phyloP scores from a whole-genome alignment of 2,888 invertebrate species.

The Caradrina kadenii region DNA sequence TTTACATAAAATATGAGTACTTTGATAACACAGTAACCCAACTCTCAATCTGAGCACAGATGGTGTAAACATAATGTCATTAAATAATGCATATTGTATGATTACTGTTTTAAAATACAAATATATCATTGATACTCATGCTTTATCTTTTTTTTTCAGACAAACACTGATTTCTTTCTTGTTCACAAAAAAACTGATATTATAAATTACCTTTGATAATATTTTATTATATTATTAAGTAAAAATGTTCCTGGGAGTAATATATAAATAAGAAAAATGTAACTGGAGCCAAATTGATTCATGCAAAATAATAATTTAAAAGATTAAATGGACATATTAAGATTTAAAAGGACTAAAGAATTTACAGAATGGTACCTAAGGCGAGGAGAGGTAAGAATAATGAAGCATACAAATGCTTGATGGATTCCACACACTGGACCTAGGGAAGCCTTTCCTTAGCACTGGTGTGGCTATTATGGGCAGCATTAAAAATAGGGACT shows the following conservation, averaged over 20 bases:
- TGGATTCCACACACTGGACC: background rate
- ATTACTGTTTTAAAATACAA: constrained; percentile 27
- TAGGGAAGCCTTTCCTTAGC: too few species aligned
- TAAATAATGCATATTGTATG: constrained; percentile 24
- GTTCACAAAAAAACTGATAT: background rate
- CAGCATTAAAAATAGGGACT: too few species aligned
- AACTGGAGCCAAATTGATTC: background rate
- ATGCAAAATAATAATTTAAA: background rate
- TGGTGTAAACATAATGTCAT: constrained; percentile 31
- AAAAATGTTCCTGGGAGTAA: too few species aligned
- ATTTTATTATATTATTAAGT: too few species aligned
- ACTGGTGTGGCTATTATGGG: too few species aligned
- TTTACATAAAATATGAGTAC: constrained; percentile 15
- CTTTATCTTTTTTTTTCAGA: constrained; percentile 1
- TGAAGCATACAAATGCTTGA: background rate
- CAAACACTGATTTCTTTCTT: constrained; percentile 26
- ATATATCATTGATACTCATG: constrained; percentile 19
- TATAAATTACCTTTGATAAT: too few species aligned
- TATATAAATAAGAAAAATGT: too few species aligned
- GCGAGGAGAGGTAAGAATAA: background rate
- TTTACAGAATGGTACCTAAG: background rate
- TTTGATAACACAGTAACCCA: constrained; percentile 47
- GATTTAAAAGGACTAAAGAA: background rate
- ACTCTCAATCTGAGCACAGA: constrained; percentile 33
- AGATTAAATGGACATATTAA: background rate